Base-by-base conservation (phyloP, 2,888 invertebrate species). In the Himalopsyche anomala region DNA sequence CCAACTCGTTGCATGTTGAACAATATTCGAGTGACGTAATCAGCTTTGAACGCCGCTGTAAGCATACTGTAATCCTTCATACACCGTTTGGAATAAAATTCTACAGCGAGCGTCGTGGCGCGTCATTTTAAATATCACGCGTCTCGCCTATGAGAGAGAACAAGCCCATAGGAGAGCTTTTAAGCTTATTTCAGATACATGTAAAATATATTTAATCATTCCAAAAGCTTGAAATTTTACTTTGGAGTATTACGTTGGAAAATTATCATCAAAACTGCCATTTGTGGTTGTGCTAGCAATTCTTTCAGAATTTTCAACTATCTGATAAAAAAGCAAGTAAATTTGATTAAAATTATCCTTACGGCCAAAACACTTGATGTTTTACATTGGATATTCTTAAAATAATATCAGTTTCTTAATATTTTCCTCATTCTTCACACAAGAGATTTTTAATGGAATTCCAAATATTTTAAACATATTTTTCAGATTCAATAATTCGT, bases 11-110 rank as follows among this genome's bases (percentile, higher is more conserved):
- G 62, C 62, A 62, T 62, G 62, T 62, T 62, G 62, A 62, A 62
- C 62, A 62, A 62, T 62, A 62, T 62, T 62, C 62, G 62, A 62
- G 62, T 62, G 62, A 62, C 62, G 62, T 62, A 62, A 62, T 62
- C 62, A 62, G 62, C 62, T 62, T 62, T 62, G 62, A 62, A 62
- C 62, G 62, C 62, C 19, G 19, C 28, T 28, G 62, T 62, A 62
- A 62, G 62, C 19, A 62, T 62, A 62, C 62, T 62, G 62, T 62
- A 28, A 62, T 62, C 62, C 62, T 62, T 62, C 62, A 62, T 62
- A 62, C 19, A 62, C 19, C 62, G 62, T 62, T 62, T 6, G n/a
- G 62, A 62, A 62, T 62, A 62, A 62, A 62, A 62, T n/a, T 62
- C 19, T 62, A 62, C 62, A 62, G 28, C 11, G 62, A 62, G 28